Base-by-base conservation (phyloP, 2,888 invertebrate species). In the Tuta absoluta region DNA sequence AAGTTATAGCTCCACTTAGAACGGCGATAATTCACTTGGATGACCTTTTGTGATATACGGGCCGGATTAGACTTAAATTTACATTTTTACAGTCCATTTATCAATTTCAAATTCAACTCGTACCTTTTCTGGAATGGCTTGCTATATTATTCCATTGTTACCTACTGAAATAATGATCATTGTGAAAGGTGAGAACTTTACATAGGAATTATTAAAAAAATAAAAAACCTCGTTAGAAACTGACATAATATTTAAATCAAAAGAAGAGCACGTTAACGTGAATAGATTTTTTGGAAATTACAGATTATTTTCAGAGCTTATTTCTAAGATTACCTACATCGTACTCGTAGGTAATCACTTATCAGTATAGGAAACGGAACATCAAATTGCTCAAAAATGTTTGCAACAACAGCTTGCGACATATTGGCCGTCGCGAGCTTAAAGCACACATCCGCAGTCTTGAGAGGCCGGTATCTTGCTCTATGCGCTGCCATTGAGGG, bases 401-500 rank as follows among this genome's bases (percentile, higher is more conserved):
- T 56, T 17, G 8, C 10, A 59, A 59, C n/a, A 37, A 1, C 59
- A 12, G 8, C 37, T 19, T 45, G n/a, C 45, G n/a, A 21, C 33
- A 62, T 59, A 65, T 63, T 51, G 65, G 63, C 19, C 12, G 59
- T 63, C 45, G 14, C 57, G 49, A 62, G 21, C 60, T 37, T 3
- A 37, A 56, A 45, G 45, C 17, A 60, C 63, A 67, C 63, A 66
- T 71, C 70, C 68, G 61, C 69, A 76, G 74, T 77, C 73, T 71
- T 68, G 72, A 77, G 76, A 74, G 71, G 70, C 73, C 78, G 75
- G 86, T 88, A 86, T 89, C 88, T 87, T 72, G 71, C 65, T 82
- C 86, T 87, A 86, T 86, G 75, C 70, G 74, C 76, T 77, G 77
- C 85, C 87, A 91, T 91, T 90, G 87, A 90, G 82, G 77, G 73